Evolutionary conservation across 2,113 vertebrate species (phyloP).

Genomic region (Ceyx margarethae): DNA sequence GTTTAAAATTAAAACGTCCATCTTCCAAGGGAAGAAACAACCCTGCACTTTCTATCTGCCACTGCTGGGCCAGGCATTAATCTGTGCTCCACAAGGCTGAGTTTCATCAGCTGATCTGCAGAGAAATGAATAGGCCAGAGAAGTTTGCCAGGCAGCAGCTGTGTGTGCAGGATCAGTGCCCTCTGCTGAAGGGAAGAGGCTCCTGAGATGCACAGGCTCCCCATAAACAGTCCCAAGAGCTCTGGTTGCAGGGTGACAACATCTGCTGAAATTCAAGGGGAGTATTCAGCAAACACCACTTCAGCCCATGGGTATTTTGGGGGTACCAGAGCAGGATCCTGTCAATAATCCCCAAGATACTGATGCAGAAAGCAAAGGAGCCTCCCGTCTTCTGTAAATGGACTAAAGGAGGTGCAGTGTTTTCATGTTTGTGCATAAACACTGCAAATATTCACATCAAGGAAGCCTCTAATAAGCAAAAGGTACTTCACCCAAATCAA

Average conservation of each 20-base stretch:
- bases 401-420: not conserved
- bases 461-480: not conserved
- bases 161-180: not conserved
- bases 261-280: not conserved
- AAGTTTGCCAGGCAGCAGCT: not conserved
- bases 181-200: conserved; percentile 27
- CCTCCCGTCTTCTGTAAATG: not conserved
- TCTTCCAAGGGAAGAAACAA: not conserved
- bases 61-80: not conserved
- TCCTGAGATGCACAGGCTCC: not conserved
- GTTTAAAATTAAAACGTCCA: not conserved
- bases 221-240: not conserved
- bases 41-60: not conserved
- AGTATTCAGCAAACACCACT: not conserved
- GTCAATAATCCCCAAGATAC: not conserved
- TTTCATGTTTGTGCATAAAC: not conserved
- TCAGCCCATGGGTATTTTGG: not conserved
- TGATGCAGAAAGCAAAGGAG: not conserved
- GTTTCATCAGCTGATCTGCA: not conserved
- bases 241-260: not conserved
- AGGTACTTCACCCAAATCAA: not conserved
- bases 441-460: not conserved
- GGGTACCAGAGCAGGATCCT: not conserved
- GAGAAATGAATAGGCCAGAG: not conserved
- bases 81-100: fast-evolving